Conservation (phyloP, 2,113 vertebrate genomes). For the Himantopus leucocephalus region DNA sequence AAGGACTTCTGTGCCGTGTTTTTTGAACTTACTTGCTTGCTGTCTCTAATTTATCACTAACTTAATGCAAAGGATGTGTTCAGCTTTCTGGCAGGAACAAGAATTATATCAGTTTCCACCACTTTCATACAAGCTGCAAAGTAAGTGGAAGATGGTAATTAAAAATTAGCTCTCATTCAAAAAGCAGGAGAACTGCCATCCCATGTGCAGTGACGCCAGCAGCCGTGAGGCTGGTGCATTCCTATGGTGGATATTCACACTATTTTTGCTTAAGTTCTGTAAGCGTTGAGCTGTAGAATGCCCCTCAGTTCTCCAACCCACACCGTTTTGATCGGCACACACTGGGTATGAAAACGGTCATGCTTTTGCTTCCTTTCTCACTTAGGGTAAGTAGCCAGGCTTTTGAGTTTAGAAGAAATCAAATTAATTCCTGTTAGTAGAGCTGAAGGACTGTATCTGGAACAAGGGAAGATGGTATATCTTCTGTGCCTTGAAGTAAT, state of each 20-base stretch:
- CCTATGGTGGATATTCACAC: not conserved
- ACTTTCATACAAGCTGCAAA: not conserved
- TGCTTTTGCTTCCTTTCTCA: not conserved
- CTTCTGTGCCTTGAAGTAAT: not conserved
- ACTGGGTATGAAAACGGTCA: not conserved
- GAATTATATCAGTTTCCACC: not conserved
- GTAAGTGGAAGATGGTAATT: not conserved
- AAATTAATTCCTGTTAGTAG: not conserved
- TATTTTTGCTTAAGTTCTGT: slow-evolving; percentile 33
- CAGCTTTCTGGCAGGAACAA: not conserved
- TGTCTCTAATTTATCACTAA: not conserved
- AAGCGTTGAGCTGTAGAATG: not conserved
- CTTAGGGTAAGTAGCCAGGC: not conserved
- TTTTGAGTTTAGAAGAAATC: not conserved
- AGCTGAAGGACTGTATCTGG: not conserved
- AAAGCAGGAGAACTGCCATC: not conserved
- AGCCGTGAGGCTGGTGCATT: not conserved
- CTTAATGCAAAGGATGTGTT: not conserved
- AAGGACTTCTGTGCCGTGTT: not conserved
- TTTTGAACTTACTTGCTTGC: not conserved
- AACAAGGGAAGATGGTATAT: not conserved
- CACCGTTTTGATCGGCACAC: not conserved
- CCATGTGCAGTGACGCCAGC: not conserved
- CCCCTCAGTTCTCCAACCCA: not conserved
- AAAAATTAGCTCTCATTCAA: not conserved